Evolutionary conservation across 2,113 vertebrate genomes (phyloP), one percentile per base, ranked within the genome.

Genomic region (Aegypius monachus): DNA sequence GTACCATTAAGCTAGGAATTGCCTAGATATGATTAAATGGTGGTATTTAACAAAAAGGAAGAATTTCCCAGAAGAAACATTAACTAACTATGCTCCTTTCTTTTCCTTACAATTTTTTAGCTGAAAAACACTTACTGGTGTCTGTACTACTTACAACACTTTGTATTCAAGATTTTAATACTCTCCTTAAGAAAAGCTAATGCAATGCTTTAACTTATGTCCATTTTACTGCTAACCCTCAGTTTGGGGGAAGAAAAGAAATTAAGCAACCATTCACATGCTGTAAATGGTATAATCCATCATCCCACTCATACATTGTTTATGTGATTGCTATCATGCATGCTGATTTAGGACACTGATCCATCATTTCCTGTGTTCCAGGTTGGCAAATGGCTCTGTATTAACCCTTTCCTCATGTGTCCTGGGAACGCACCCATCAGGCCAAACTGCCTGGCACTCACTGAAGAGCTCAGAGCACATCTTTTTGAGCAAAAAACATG

Each of bases 321-420:
- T 90, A 95, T 91, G 73, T 82, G 88, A 92, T 72, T 70, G 84
- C 73, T 82, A 85, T 93, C 66, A 59, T 12, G 40, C 1, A 8
- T 68, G 50, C 50, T 91, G 86, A 93, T 96, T 93, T 88, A 95
- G 89, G 78, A 93, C 38, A 40, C 66, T 45, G 81, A 93, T 96
- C 89, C 89, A 85, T 95, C 86, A 94, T 93, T 93, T 94, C 78
- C 67, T 82, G 1, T 68, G 50, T 45, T 82, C 78, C 66, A 73
- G 26, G 58, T 6, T 88, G 82, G 79, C 90, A 95, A 58, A 62
- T 31, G 40, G n/a, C 48, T 86, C 32, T 52, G 27, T 26, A 12
- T 85, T 95, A 94, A 95, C 89, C 92, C 74, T 48, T 95, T 88
- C 81, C 70, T 87, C 31, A 3, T 32, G 32, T 31, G 9, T 50